phyloP scores from a whole-genome alignment of 2,797 vertebrate genomes.

The Moxostoma hubbsi region DNA sequence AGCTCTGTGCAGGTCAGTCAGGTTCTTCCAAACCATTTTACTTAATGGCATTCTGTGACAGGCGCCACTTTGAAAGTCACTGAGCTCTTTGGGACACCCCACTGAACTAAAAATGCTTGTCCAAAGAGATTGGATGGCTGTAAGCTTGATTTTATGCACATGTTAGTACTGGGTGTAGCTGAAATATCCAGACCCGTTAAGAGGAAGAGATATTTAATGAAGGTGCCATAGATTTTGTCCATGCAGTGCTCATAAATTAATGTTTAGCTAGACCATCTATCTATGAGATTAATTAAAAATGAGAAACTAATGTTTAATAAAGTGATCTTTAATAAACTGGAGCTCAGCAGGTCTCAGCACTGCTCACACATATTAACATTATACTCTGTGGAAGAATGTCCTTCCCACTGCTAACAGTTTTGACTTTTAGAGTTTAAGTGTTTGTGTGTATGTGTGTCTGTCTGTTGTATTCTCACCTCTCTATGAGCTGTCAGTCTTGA shows the following conservation, averaged over 20 bases:
- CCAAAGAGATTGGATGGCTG: too few species aligned
- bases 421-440: conserved; percentile 14
- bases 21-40: too few species aligned
- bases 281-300: conserved; percentile 41
- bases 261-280: conserved; percentile 14
- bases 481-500: conserved; percentile 68
- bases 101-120: too few species aligned
- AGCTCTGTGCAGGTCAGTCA: too few species aligned
- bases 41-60: too few species aligned
- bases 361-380: background rate
- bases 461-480: conserved; percentile 50
- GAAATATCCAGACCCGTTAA: too few species aligned
- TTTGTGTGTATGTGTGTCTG: conserved; percentile 19
- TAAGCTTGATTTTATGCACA: too few species aligned
- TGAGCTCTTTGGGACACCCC: too few species aligned
- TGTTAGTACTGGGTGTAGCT: too few species aligned
- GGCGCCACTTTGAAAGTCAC: too few species aligned
- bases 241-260: background rate
- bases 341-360: background rate
- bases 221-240: background rate
- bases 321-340: conserved; percentile 6
- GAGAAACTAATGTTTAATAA: conserved; percentile 60
- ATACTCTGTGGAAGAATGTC: background rate
- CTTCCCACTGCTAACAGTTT: background rate
- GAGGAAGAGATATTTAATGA: conserved; percentile 19